Evolutionary conservation across 1,140 invertebrate species (phyloP), one percentile per base, ranked within the genome.

Genomic region (Berghia stephanieae): DNA sequence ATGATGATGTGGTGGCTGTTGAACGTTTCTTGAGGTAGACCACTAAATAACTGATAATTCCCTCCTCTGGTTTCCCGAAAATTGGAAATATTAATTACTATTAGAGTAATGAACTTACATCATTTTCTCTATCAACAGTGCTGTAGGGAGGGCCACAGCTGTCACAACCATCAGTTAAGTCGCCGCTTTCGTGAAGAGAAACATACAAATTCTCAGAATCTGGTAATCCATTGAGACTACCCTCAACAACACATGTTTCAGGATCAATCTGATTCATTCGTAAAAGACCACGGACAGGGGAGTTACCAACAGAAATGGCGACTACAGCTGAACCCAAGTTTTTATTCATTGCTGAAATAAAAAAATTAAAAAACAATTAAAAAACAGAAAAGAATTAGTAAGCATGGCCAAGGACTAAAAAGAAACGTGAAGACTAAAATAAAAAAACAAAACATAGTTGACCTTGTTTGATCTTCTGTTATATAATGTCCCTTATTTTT

Each of bases 281-380:
- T 8, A 76, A 38, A 49, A 76, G 34, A 16, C 74, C 74, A 49
- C 40, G 34, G 34, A 76, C 74, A 38, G n/a, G 43, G 24, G 40
- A 67, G 21, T 43, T 68, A n/a, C 74, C 74, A 6, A 76, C 52
- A 24, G 43, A 49, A 16, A 76, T 46, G 5, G 74, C 74, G 24
- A 63, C 74, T 16, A 76, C 63, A 21, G 60, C 74, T n/a, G 74
- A 60, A 34, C 74, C 74, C 24, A 76, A 40, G 27, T 68, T 67
- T 24, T 43, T 13, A 2, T 76, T n/a, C n/a, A n/a, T 36, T 3
- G 52, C 63, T 75, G 49, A 55, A 27, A 63, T 31, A 63, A 16
- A 8, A 63, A 63, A 63, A 16, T 10, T 10, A 18, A 63, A 63
- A 63, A 31, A 16, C 8, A 8, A 16, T 10, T 21, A 63, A 16